phyloP scores from a whole-genome alignment of 2,113 vertebrate genomes.

The Nesoenas mayeri region DNA sequence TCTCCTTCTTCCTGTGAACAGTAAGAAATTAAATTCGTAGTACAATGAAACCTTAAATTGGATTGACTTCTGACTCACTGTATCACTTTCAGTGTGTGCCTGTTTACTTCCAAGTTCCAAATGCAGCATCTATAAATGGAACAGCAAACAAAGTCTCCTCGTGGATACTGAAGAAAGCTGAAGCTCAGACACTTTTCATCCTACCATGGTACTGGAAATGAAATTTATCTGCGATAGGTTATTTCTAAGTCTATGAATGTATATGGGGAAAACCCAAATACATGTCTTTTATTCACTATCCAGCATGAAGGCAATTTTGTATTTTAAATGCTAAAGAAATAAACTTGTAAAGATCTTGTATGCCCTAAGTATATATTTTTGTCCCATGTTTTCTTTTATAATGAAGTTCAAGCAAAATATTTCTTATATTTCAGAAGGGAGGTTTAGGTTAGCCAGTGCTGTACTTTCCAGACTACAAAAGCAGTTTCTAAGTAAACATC shows the following conservation, averaged over 20 bases:
- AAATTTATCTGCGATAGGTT: not conserved
- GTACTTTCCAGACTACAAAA: not conserved
- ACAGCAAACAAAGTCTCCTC: not conserved
- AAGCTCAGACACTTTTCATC: slow-evolving; percentile 39
- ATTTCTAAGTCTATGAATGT: slow-evolving; percentile 33
- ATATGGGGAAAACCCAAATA: slow-evolving; percentile 24
- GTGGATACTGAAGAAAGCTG: not conserved
- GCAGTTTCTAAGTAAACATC: not conserved
- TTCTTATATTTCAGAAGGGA: not conserved
- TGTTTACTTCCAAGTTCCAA: not conserved
- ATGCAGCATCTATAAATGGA: not conserved
- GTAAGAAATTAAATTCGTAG: not conserved
- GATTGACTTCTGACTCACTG: not conserved
- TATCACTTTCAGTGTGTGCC: not conserved
- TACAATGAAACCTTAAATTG: not conserved
- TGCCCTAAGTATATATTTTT: slow-evolving; percentile 23
- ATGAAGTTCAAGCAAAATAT: not conserved
- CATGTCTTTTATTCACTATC: not conserved
- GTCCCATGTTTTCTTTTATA: slow-evolving; percentile 14
- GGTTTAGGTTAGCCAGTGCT: not conserved
- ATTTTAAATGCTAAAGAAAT: slow-evolving; percentile 57
- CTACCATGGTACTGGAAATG: slow-evolving; percentile 58
- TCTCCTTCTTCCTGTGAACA: not conserved
- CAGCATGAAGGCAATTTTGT: not conserved
- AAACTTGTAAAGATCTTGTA: slow-evolving; percentile 34